Conservation (phyloP, 2,888 invertebrate genomes). For the Ferrisia virgata region DNA sequence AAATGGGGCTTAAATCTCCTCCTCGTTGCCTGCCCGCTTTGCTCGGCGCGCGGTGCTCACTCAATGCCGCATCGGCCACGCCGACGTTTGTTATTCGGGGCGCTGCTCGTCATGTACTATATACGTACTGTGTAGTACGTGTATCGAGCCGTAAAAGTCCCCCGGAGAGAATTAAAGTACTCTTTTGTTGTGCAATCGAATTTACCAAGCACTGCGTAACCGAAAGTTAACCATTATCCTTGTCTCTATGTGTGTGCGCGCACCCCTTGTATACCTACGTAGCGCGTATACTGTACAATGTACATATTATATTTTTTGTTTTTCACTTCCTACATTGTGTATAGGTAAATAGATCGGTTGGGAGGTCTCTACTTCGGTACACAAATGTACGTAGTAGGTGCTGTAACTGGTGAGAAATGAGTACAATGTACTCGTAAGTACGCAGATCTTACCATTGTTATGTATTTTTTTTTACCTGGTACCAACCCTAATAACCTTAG, state of each 20-base stretch:
- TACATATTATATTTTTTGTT: too few species aligned
- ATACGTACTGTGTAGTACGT: too few species aligned
- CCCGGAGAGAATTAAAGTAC: slow-evolving; percentile 45
- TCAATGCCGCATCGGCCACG: neutral
- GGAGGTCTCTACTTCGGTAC: too few species aligned
- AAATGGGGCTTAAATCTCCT: slow-evolving; percentile 34
- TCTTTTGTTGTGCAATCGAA: slow-evolving; percentile 45
- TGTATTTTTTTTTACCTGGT: slow-evolving; percentile 4
- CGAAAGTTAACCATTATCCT: slow-evolving; percentile 46
- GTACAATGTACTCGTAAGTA: too few species aligned
- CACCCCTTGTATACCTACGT: neutral
- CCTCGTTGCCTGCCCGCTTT: neutral
- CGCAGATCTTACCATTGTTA: neutral
- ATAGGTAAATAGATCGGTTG: too few species aligned
- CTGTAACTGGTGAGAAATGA: neutral
- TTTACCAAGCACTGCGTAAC: slow-evolving; percentile 44
- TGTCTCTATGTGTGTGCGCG: slow-evolving; percentile 3
- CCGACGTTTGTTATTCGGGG: slow-evolving; percentile 7
- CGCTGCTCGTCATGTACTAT: slow-evolving; percentile 40
- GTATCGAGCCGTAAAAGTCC: slow-evolving; percentile 44
- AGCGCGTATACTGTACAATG: too few species aligned
- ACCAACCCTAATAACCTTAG: neutral
- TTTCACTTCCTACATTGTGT: neutral
- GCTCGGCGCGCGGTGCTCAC: too few species aligned
- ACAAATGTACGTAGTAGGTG: too few species aligned